Evolutionary conservation across 2,888 invertebrate genomes (phyloP).

Genomic region (Tetrapedia diversipes): DNA sequence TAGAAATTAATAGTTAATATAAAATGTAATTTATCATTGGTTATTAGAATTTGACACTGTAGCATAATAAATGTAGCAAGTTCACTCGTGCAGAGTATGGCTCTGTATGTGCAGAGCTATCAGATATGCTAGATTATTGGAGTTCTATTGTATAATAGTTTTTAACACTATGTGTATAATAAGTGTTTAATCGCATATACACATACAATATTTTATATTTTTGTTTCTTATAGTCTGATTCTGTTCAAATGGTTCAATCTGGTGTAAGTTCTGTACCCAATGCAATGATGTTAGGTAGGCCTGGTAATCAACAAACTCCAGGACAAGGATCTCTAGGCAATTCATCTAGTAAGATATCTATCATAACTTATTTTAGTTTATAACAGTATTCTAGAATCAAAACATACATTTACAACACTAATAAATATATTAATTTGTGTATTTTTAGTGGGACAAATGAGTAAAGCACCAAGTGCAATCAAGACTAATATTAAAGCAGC

Average conservation of each 20-base stretch:
- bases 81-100: too few species aligned
- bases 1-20: too few species aligned
- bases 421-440: constrained; percentile 33
- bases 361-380: constrained; percentile 17
- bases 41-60: too few species aligned
- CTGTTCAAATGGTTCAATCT: constrained; percentile 80
- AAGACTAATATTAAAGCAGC: constrained; percentile 97
- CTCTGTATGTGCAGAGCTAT: too few species aligned
- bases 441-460: constrained; percentile 85
- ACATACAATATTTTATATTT: neutral
- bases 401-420: constrained; percentile 23
- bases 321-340: constrained; percentile 80
- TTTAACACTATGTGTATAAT: neutral
- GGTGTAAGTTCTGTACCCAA: constrained; percentile 78
- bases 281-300: constrained; percentile 80
- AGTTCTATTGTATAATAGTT: neutral
- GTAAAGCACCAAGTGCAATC: constrained; percentile 94
- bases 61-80: too few species aligned
- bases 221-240: constrained; percentile 74
- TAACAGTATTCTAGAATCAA: constrained; percentile 20
- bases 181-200: too few species aligned
- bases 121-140: too few species aligned
- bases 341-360: constrained; percentile 66
- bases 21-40: too few species aligned
- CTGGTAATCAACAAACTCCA: constrained; percentile 77